Base-by-base conservation (phyloP, 2,797 vertebrate genomes). In the Rachycentron canadum region DNA sequence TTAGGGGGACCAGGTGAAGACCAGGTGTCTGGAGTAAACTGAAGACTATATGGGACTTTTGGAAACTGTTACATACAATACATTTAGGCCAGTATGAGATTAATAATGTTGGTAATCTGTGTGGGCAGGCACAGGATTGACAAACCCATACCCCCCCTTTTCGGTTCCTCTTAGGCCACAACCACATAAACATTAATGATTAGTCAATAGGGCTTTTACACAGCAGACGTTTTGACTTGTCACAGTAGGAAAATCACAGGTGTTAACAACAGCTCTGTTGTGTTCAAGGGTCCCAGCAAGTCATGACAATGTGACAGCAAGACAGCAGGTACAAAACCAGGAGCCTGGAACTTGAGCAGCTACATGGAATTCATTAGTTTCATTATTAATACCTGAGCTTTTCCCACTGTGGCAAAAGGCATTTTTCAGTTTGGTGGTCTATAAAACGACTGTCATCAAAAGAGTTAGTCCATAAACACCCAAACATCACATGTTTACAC, bases 41-140 rank as follows among this genome's bases (percentile, higher is more conserved):
- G 16, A 43, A 5, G 17, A 21, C 30, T 36, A 1, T n/a, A 55
- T 12, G 9, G 13, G 17, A 38, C 52, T 36, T 30, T 28, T 12
- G 25, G 36, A 26, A 47, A n/a, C 17, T 36, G 11, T 52, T 7
- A 25, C 5, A 52, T 7, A 25, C 5, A 52, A 25, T 25, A 52
- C 25, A 67, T 60, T 13, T 25, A 32, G 14, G 14, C 16, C 25
- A 56, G 32, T 49, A 5, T 52, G 1, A 21, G 43, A 11, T 23
- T 34, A 6, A 3, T 30, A 57, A 30, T 52, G 11, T 52, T 52
- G 23, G 23, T 34, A 25, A 38, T 23, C 43, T 3, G 40, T 3
- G 79, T 80, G 69, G 70, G 65, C 68, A 7, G 30, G 5, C 6
- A 30, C 45, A 59, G 40, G n/a, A n/a, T n/a, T n/a, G n/a, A n/a